These are phyloP conservation scores for Nibea albiflora DNA, from an alignment of 2,113 vertebrate species.

Conservation along the genomic window DNA sequence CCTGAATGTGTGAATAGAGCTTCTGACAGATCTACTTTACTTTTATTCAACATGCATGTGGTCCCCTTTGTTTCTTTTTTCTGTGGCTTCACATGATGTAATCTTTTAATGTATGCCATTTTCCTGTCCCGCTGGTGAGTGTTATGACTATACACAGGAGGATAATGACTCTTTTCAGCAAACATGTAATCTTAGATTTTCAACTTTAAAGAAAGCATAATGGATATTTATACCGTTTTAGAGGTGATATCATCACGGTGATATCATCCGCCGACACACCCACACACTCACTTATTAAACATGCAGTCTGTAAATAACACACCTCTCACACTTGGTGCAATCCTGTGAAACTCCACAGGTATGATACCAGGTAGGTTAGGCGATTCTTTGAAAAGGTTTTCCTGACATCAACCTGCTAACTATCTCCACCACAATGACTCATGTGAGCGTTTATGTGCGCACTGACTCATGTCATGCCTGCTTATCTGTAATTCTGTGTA, in stretches of 20 bases:
- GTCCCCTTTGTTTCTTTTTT: constrained; percentile 13
- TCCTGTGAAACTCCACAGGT: constrained; percentile 47
- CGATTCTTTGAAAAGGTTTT: constrained; percentile 27
- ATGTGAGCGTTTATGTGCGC: constrained; percentile 19
- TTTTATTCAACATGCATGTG: constrained; percentile 16
- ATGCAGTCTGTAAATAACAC: constrained; percentile 5
- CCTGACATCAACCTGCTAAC: constrained; percentile 34
- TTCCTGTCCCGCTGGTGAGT: constrained; percentile 26
- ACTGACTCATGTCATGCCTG: constrained; percentile 60
- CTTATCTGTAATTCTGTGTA: constrained; percentile 44
- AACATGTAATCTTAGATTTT: constrained; percentile 59
- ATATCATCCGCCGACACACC: constrained; percentile 37
- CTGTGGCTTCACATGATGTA: constrained; percentile 43
- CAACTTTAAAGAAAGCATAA: constrained; percentile 46
- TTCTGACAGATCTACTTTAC: constrained; percentile 10
- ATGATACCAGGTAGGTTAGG: constrained; percentile 8
- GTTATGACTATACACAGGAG: constrained; percentile 38
- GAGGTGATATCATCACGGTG: constrained; percentile 48
- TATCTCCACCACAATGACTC: constrained; percentile 32
- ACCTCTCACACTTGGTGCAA: constrained; percentile 11
- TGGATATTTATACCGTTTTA: constrained; percentile 48
- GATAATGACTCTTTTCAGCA: constrained; percentile 49
- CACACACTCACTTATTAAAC: constrained; percentile 19
- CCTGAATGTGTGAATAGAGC: constrained; percentile 8
- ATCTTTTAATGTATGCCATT: constrained; percentile 41